Conservation (phyloP, 2,797 vertebrate species). For the Mycteria americana region DNA sequence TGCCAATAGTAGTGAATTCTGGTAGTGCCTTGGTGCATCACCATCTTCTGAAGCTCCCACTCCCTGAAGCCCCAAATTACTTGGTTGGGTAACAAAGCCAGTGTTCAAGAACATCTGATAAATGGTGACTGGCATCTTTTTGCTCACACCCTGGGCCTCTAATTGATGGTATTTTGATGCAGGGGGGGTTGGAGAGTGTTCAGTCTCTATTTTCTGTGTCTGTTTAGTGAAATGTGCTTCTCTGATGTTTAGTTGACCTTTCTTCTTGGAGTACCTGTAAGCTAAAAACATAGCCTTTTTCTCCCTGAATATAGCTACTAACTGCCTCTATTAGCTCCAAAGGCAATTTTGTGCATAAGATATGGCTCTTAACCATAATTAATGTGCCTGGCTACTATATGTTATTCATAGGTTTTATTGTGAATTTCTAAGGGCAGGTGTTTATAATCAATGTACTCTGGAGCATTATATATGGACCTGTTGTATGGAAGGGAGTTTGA, state of each 20-base stretch:
- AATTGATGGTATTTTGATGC: background rate
- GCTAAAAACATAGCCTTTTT: background rate
- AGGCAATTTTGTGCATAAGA: background rate
- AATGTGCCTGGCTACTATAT: background rate
- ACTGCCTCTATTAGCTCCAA: background rate
- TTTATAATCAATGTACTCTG: background rate
- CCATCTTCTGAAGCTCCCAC: background rate
- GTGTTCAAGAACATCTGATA: background rate
- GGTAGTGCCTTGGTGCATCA: background rate
- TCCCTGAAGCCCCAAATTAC: background rate
- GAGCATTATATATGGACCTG: background rate
- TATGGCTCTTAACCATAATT: background rate
- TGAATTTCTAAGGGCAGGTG: background rate
- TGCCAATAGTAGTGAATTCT: background rate
- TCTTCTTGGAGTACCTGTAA: background rate
- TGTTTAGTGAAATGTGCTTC: background rate
- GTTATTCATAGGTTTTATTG: background rate
- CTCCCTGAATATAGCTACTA: background rate
- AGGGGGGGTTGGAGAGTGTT: background rate
- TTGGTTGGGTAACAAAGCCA: background rate
- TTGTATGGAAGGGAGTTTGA: background rate
- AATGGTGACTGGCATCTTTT: background rate
- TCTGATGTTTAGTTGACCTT: background rate
- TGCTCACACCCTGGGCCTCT: background rate
- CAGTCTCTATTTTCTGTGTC: background rate